Base-by-base conservation (phyloP, 2,113 vertebrate genomes). In the Dipodomys stephensi region DNA sequence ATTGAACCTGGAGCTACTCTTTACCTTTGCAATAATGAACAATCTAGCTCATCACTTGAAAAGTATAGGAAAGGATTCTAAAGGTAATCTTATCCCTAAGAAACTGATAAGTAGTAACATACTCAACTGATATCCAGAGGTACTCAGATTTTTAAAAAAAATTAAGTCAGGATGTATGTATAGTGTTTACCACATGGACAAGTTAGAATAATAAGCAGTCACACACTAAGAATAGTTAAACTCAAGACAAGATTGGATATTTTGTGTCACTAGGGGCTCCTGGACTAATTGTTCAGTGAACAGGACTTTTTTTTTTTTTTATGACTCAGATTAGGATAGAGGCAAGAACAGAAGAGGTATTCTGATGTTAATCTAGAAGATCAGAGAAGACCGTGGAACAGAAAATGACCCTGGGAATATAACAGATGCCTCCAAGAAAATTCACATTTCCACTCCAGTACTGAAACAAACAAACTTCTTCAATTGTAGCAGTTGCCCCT, bases 281-380 rank as follows among this genome's bases (percentile, higher is more conserved):
- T 91, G 80, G 53, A 69, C 85, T 69, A 91, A 83, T 7, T 90
- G n/a, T 87, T 90, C 27, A 78, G 28, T 69, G 46, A 88, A 62
- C 18, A 77, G 30, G 67, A 83, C 39, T 39, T 39, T 39, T 39
- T 39, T 39, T 39, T 39, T 39, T 39, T 39, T 39, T 39, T 83
- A 83, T 44, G n/a, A 86, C 53, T 92, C 15, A 88, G 46, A n/a
- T 20, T 68, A 39, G 28, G n/a, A n/a, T 80, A 11, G 23, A 67
- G 22, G 20, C 53, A 88, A 93, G 19, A 90, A 46, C 30, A 92
- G 68, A 49, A 78, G 39, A 35, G 53, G 22, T 74, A 85, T 2
- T 30, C 32, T 46, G 16, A 16, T 39, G 79, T 53, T 11, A 27
- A 68, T 18, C 64, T 62, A 67, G 65, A 86, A 84, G 32, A 82